Evolutionary conservation across 2,113 vertebrate species (phyloP), one percentile per base, ranked within the genome.

Genomic region (Lasiurus borealis): DNA sequence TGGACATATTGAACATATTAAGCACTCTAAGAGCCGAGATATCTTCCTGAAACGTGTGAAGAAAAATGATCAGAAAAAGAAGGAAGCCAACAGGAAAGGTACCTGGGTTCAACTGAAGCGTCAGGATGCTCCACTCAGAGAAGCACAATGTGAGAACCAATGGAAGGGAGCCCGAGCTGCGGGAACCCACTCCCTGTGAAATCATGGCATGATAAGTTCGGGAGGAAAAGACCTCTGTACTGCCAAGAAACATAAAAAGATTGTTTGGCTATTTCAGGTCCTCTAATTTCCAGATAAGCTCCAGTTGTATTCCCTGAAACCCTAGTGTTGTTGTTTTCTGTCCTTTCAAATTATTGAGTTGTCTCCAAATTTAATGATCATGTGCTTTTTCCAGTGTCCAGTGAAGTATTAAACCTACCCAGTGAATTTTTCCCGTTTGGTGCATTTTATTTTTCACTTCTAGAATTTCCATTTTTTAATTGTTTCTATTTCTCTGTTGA

Each of bases 361-460:
- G 52, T 68, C 10, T 78, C 73, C 40, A 50, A 36, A 69, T 48
- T 80, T 10, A 78, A 46, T n/a, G n/a, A n/a, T n/a, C n/a, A n/a
- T 69, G 69, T 25, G 62, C 19, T 16, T 66, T 93, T 88, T 31
- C 68, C 18, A 93, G 46, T 40, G 44, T 31, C 57, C 31, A 73
- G 1, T 50, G 2, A 12, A 18, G 52, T 25, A 10, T 77, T 85
- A 82, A 64, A 40, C 13, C 25, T 8, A 83, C 68, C 12, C 1
- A 68, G 71, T n/a, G 27, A 69, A 62, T 48, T 95, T 88, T 85
- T 89, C 44, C 48, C 48, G 50, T 88, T 85, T 54, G 57, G 50
- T 50, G 29, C 52, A 68, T 62, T 75, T 75, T 86, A 52, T 73
- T 84, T 92, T 75, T 86, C 18, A 90, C 36, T 78, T 82, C 21